phyloP scores from a whole-genome alignment of 2,113 vertebrate species.

The Archocentrus centrarchus region DNA sequence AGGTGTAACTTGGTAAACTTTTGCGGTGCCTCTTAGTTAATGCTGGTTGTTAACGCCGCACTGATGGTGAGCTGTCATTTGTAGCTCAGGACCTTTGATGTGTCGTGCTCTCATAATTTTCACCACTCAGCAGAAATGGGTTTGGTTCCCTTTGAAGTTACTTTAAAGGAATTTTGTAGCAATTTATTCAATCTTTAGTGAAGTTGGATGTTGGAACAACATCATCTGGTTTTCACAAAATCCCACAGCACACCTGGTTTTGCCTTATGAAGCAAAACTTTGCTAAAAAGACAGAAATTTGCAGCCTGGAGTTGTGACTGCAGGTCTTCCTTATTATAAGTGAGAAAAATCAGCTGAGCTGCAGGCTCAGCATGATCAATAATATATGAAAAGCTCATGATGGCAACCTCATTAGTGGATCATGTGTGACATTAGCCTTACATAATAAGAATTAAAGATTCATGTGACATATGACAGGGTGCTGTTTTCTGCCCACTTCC shows the following conservation, averaged over 20 bases:
- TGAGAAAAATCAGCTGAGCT: neutral
- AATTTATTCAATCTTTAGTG: too few relatives aligned
- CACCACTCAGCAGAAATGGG: neutral
- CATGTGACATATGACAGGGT: conserved; percentile 37
- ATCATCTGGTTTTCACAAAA: too few relatives aligned
- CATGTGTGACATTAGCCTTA: conserved; percentile 47
- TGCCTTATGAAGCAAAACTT: too few relatives aligned
- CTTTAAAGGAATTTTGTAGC: neutral
- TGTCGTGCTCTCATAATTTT: neutral
- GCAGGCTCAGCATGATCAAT: conserved; percentile 3
- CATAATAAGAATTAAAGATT: conserved; percentile 50
- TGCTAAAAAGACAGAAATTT: neutral
- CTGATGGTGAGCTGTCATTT: neutral
- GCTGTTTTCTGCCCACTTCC: conserved; percentile 6
- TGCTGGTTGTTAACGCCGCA: too few relatives aligned
- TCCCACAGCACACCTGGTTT: too few relatives aligned
- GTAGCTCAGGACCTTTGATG: neutral
- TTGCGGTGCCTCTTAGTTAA: neutral
- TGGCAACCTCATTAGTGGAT: conserved; percentile 58
- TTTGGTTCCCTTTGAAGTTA: neutral
- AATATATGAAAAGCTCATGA: conserved; percentile 34
- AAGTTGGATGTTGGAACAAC: too few relatives aligned
- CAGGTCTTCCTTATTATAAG: neutral
- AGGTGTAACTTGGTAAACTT: neutral
- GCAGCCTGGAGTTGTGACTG: neutral